Base-by-base conservation (phyloP, 2,113 vertebrate genomes). In the Pelodiscus sinensis region DNA sequence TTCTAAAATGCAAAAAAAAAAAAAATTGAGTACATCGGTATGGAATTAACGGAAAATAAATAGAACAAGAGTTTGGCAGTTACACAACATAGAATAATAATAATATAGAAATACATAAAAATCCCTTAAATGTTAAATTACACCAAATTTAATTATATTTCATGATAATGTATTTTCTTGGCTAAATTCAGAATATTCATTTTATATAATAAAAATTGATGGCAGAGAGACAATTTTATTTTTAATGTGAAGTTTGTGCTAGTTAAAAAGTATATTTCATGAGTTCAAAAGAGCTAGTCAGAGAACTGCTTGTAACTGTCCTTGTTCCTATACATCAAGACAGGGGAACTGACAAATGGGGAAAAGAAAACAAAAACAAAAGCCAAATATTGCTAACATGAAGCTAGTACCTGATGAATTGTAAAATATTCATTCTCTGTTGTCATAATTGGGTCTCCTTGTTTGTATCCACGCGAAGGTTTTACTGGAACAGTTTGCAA, bases 381-480 rank as follows among this genome's bases (percentile, higher is more conserved):
- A 88, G 73, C 5, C 6, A 85, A 65, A 24, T 19, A 14, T 9
- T 50, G 29, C 55, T 73, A 78, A 38, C 60, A 79, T 2, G 1
- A 77, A 86, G 31, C 3, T 22, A 87, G 96, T 95, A 99, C 99
- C 99, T 99, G 99, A 2, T 98, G 99, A 77, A 99, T 84, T 7
- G 98, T 98, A 73, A 99, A 98, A 94, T 98, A 98, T 0, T 97
- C 95, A 82, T 98, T 94, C 38, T 97, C 96, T 9, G 90, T 80
- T 4, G 98, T 98, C 80, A 99, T 94, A 87, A 99, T 95, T 4
- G 99, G 98, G 94, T 98, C 98, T 88, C 99, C 99, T 97, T 99
- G 98, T 80, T 85, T 97, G 94, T 99, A 99, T 79, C 96, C 96
- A 92, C 93, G 86, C 77, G 92, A 58, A 50, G 95, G 31, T 84